Evolutionary conservation across 2,797 vertebrate species (phyloP), one percentile per base, ranked within the genome.

Genomic region (Sebastes kiyomatsui): DNA sequence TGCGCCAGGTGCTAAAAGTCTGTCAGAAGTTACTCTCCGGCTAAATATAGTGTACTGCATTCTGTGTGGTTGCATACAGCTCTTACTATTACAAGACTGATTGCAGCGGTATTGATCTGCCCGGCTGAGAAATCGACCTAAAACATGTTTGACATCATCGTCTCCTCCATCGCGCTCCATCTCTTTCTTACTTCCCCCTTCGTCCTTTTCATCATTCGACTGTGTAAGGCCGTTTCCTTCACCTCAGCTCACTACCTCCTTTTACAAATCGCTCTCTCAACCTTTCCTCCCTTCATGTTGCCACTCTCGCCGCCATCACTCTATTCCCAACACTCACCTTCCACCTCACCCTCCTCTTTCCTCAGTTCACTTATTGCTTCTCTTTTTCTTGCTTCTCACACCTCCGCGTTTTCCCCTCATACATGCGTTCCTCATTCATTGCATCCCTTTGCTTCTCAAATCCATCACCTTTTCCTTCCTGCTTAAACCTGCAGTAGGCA

Each of bases 131-230:
- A 87, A 90, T 88, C 38, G 69, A 92, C 83, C 67, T 72, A 42
- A 88, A 90, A 84, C 86, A 80, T 87, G 86, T 84, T 89, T 89
- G 88, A 91, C 88, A 90, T 90, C 83, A 88, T 89, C 79, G 71
- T 84, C 78, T 70, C 77, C 80, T 89, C 61, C 71, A 18, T 85
- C 67, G 25, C 11, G 60, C 55, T 87, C 79, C 38, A 46, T 87
- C 86, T 89, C 83, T 82, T 72, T 89, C 82, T 72, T 81, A 32
- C 80, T 49, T 14, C 5, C 30, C 66, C 76, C 68, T 80, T 60
- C 22, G 4, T 82, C 66, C 79, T 76, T 79, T 89, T 85, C 70
- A 69, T 91, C 82, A 81, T 76, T 72, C 67, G 10, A 58, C 77
- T 42, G 52, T 18, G 25, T 7, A 6, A 6, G 67, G 77, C 72